Evolutionary conservation across 2,888 invertebrate species (phyloP), one percentile per base, ranked within the genome.

Genomic region (Colletes collaris): DNA sequence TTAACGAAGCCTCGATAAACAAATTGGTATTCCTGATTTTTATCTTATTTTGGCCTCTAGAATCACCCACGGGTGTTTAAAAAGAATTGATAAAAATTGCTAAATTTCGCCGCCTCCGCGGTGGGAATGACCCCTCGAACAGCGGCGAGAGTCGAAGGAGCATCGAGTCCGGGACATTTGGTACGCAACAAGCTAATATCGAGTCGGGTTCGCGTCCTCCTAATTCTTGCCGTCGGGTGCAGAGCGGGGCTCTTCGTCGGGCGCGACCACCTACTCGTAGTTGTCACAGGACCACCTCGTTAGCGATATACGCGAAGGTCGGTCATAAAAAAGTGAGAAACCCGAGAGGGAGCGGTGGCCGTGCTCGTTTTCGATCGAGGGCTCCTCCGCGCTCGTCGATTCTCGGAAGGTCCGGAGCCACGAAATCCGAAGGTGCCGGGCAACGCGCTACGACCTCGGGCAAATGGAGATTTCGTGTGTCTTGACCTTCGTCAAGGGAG

Each of bases 401-500:
- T 86, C 86, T 85, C 73, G 83, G 87, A 86, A 86, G 87, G 86
- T 66, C 75, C 81, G 62, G 62, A 7, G 53, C 74, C 69, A 70
- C 78, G 79, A 86, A 85, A 83, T 85, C 79, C 83, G 83, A 83
- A 87, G 87, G 87, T 87, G 81, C 82, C 85, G 27, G 27, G 86
- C 83, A 65, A 37, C 60, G 66, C 65, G 65, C 62, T 79, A 65
- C 85, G 86, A 86, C 86, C 86, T 86, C 86, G 82, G 82, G 80
- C 83, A 84, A 86, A 85, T 87, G 87, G 85, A 83, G 86, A 86
- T 87, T 87, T 87, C 83, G 85, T 86, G 88, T 86, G 89, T 89
- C 89, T 90, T 88, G 89, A 92, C 91, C 91, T 92, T 91, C 91
- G 90, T 91, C 91, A 92, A 90, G 89, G 89, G 90, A 91, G 90